Percentiles rank a stretch among this genome's conserved stretches.
Evolutionary conservation across 2,888 invertebrate genomes (phyloP).

Genomic region (Phortica magna): DNA sequence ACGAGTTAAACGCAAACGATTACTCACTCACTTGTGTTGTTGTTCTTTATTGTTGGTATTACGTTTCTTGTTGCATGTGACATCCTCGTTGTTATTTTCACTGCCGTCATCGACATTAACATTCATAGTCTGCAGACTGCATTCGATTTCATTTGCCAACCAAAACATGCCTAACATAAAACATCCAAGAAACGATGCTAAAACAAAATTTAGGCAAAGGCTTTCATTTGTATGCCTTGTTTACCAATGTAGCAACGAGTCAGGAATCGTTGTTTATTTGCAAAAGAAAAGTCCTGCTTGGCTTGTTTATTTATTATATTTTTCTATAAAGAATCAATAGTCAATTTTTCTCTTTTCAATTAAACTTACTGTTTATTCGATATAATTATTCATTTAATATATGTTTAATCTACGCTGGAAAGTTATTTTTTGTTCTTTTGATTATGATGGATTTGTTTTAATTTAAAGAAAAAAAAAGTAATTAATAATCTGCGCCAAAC

Average conservation of each 20-base stretch:
- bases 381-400: background rate
- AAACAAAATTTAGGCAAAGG: no score
- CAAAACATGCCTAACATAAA: no score
- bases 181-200: no score
- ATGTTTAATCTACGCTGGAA: no score
- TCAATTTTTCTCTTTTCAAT: no score
- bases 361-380: no score
- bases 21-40: conserved; percentile 44
- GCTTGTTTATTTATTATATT: no score
- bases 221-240: no score
- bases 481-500: conserved; percentile 21
- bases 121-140: conserved; percentile 35
- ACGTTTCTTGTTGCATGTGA: conserved; percentile 12
- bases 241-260: no score
- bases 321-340: no score
- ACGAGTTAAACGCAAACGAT: conserved; percentile 45
- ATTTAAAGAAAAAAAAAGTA: conserved; percentile 14
- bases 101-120: conserved; percentile 11
- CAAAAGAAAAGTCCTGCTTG: no score
- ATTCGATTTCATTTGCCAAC: background rate
- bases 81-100: background rate
- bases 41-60: conserved; percentile 1
- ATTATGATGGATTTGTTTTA: conserved; percentile 31
- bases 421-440: conserved; percentile 9
- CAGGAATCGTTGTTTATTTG: no score